These are phyloP conservation scores for Parascotia fuliginaria DNA, from an alignment of 2,888 invertebrate species.

Conservation along the genomic window DNA sequence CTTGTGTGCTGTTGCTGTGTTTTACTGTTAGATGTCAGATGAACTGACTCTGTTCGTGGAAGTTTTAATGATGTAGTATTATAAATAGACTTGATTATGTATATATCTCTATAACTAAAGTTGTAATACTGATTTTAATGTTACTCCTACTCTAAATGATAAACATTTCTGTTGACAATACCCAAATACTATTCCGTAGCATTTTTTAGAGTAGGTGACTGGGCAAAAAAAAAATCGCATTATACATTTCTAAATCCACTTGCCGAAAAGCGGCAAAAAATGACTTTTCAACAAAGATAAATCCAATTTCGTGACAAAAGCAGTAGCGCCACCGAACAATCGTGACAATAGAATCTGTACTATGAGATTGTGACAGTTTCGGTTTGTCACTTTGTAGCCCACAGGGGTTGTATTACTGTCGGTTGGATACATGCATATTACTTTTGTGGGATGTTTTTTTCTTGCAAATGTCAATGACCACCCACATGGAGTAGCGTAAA, in stretches of 20 bases:
- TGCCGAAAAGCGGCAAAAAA: conserved; percentile 64
- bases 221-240: conserved; percentile 33
- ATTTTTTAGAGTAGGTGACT: not conserved
- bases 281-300: conserved; percentile 67
- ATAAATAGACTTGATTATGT: conserved; percentile 12
- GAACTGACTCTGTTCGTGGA: conserved; percentile 27
- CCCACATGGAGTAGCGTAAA: conserved; percentile 58
- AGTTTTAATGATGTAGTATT: conserved; percentile 20
- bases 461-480: conserved; percentile 46
- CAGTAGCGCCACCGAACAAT: conserved; percentile 79
- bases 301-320: conserved; percentile 64
- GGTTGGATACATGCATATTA: conserved; percentile 45
- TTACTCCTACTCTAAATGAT: not conserved
- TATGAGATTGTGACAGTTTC: conserved; percentile 69
- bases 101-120: not conserved
- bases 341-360: conserved; percentile 47
- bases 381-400: conserved; percentile 64
- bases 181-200: not conserved
- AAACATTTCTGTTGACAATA: not conserved
- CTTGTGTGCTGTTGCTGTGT: conserved; percentile 48
- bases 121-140: not conserved
- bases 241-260: conserved; percentile 57
- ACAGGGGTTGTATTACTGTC: conserved; percentile 65
- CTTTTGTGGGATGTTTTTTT: conserved; percentile 27
- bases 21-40: conserved; percentile 26